Evolutionary conservation across 2,888 invertebrate species (phyloP).

Genomic region (Euphydryas editha): DNA sequence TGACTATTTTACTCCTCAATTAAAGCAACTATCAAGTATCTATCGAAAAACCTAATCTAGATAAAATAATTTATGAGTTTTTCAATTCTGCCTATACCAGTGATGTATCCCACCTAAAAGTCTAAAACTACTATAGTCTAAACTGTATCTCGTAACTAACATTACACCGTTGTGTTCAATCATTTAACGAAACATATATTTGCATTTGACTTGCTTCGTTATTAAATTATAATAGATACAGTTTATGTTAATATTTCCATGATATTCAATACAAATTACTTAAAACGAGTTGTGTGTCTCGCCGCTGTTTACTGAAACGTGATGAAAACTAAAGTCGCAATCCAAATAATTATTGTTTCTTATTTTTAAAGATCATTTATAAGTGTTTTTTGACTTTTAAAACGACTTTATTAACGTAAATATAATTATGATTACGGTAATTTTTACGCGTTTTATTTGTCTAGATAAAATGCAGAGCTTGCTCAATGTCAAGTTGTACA

Average conservation of each 20-base stretch:
- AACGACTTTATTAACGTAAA: too few relatives aligned
- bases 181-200: conserved; percentile 46
- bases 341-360: not conserved
- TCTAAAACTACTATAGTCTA: conserved; percentile 54
- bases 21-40: not conserved
- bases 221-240: conserved; percentile 52
- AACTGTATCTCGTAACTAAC: conserved; percentile 45
- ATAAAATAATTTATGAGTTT: conserved; percentile 48
- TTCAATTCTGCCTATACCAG: conserved; percentile 63
- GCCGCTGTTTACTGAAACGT: not conserved
- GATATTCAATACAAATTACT: conserved; percentile 58
- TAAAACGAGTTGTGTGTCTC: conserved; percentile 58
- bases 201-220: conserved; percentile 60
- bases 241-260: conserved; percentile 58
- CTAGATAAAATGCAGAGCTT: too few relatives aligned
- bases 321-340: not conserved
- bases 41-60: not conserved
- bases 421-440: too few relatives aligned
- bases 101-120: conserved; percentile 69
- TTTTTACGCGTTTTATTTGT: too few relatives aligned
- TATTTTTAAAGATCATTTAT: too few relatives aligned
- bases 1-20: not conserved
- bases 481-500: too few relatives aligned
- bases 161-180: conserved; percentile 64
- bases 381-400: conserved; percentile 46